Conservation (phyloP, 2,113 vertebrate species). For the Ophiodon elongatus region DNA sequence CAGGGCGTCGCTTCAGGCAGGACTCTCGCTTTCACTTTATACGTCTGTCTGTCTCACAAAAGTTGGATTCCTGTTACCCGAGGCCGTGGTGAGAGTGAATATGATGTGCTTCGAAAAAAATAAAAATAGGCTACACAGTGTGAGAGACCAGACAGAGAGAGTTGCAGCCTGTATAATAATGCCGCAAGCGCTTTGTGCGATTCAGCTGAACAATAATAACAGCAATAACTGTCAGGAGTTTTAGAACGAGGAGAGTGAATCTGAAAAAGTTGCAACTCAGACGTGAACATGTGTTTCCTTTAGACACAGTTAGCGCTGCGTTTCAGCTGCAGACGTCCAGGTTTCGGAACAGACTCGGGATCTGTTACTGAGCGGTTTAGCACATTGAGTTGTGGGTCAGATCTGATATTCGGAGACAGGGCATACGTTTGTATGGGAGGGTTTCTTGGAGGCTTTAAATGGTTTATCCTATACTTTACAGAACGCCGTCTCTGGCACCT, state of each 20-base stretch:
- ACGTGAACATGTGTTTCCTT: background rate
- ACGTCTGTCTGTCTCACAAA: constrained; percentile 39
- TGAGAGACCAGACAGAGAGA: constrained; percentile 32
- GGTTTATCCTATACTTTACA: background rate
- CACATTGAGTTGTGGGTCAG: background rate
- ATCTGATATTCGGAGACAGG: background rate
- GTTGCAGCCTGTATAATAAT: constrained; percentile 7
- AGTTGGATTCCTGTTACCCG: constrained; percentile 51
- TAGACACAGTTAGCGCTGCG: background rate
- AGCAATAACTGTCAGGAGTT: constrained; percentile 21
- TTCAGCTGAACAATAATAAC: constrained; percentile 4
- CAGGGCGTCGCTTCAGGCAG: constrained; percentile 57
- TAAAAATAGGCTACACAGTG: constrained; percentile 32
- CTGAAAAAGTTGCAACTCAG: background rate
- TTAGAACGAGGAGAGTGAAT: background rate
- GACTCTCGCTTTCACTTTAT: constrained; percentile 39
- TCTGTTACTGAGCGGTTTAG: background rate
- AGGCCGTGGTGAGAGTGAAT: constrained; percentile 38
- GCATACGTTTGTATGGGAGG: background rate
- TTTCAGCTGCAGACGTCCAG: background rate
- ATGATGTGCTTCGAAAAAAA: constrained; percentile 16
- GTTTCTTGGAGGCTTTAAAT: background rate
- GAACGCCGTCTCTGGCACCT: background rate
- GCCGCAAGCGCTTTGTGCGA: constrained; percentile 21
- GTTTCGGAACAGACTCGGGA: background rate